phyloP scores from a whole-genome alignment of 2,113 vertebrate species.

The Austrofundulus limnaeus region DNA sequence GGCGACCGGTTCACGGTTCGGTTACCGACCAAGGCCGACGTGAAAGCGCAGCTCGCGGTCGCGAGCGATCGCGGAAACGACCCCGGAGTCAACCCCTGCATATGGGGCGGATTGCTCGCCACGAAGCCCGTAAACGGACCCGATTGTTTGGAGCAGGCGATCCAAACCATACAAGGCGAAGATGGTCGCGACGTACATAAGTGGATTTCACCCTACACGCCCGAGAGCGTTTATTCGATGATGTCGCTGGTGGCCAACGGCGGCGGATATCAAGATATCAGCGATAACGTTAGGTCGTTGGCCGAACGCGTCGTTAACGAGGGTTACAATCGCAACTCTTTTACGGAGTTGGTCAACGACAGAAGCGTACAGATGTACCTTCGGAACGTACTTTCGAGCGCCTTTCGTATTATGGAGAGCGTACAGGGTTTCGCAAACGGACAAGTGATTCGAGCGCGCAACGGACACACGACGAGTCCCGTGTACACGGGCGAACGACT shows the following conservation, averaged over 20 bases:
- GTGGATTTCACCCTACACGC: slow-evolving; percentile 4
- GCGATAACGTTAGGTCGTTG: accelerated
- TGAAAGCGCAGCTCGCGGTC: neutral
- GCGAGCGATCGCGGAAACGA: neutral
- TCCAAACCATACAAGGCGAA: neutral
- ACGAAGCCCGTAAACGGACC: slow-evolving; percentile 17
- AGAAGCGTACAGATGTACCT: accelerated
- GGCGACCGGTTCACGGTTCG: slow-evolving; percentile 16
- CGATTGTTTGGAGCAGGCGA: slow-evolving; percentile 5
- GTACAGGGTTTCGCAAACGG: slow-evolving; percentile 12
- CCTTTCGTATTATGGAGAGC: neutral
- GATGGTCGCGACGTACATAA: neutral
- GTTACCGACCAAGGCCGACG: neutral
- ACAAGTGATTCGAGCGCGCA: slow-evolving; percentile 13
- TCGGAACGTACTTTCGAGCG: neutral
- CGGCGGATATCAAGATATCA: neutral
- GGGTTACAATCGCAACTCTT: accelerated
- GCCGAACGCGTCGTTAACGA: neutral
- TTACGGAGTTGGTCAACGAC: neutral
- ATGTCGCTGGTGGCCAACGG: slow-evolving; percentile 12
- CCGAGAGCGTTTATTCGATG: slow-evolving; percentile 7
- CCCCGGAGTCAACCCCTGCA: neutral
- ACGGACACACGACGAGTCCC: neutral
- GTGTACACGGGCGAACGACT: slow-evolving; percentile 6
- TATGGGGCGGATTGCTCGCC: slow-evolving; percentile 25